phyloP scores from a whole-genome alignment of 2,797 vertebrate species.

The Argya squamiceps region DNA sequence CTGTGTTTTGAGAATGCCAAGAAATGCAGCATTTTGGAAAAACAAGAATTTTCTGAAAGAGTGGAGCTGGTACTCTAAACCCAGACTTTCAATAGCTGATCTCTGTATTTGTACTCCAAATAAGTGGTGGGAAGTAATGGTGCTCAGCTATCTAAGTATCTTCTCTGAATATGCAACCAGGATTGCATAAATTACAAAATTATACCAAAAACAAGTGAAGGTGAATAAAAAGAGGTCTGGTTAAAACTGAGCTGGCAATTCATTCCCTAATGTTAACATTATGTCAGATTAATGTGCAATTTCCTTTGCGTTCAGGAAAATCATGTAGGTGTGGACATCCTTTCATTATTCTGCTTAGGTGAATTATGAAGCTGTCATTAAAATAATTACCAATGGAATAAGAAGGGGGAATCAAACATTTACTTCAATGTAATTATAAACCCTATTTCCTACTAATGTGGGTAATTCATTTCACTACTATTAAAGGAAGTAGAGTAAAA shows the following conservation, averaged over 20 bases:
- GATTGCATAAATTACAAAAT: background rate
- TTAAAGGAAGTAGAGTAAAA: background rate
- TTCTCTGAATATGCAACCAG: background rate
- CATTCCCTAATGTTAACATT: slow-evolving; percentile 11
- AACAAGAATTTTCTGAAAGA: background rate
- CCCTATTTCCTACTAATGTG: background rate
- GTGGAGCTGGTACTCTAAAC: background rate
- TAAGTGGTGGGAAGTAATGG: background rate
- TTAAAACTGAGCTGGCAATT: background rate
- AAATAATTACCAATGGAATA: slow-evolving; percentile 42
- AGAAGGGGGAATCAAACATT: slow-evolving; percentile 31
- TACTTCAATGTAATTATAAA: slow-evolving; percentile 29
- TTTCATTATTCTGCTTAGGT: background rate
- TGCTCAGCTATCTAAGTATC: background rate
- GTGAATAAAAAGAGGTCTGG: background rate
- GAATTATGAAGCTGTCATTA: slow-evolving; percentile 11
- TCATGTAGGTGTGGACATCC: background rate
- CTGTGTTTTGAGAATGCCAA: background rate
- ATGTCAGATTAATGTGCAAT: slow-evolving; percentile 20
- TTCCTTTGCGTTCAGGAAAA: background rate
- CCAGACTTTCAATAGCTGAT: background rate
- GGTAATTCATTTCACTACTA: background rate
- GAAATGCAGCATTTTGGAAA: background rate
- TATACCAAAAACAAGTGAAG: background rate
- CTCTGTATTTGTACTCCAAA: background rate